phyloP scores from a whole-genome alignment of 2,113 vertebrate species.

The Erpornis zantholeuca region DNA sequence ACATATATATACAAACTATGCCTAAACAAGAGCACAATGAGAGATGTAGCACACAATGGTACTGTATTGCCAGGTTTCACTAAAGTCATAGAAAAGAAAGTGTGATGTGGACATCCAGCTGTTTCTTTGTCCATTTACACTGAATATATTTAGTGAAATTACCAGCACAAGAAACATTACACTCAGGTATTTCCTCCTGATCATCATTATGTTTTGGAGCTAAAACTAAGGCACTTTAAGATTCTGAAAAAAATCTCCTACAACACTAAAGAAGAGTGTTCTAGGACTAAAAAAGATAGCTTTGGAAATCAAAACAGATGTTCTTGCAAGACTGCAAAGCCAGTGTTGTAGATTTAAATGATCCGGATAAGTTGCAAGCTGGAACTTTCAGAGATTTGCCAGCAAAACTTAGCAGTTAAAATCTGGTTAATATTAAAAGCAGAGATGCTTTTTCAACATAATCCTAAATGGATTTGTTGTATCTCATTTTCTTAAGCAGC shows the following conservation, averaged over 20 bases:
- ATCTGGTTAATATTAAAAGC: constrained; percentile 58
- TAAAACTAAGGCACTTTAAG: not conserved
- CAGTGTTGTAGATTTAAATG: constrained; percentile 20
- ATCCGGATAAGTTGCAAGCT: constrained; percentile 23
- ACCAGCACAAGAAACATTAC: not conserved
- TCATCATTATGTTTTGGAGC: not conserved
- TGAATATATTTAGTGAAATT: not conserved
- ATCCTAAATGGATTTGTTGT: constrained; percentile 52
- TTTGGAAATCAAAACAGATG: constrained; percentile 42
- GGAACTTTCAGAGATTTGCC: constrained; percentile 49
- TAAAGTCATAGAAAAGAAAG: not conserved
- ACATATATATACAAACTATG: not conserved
- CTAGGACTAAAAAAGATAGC: constrained; percentile 2
- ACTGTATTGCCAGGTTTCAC: not conserved
- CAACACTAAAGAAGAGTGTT: not conserved
- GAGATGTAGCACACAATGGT: fast-evolving
- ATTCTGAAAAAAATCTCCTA: not conserved
- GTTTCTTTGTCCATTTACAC: not conserved
- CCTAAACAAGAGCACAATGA: not conserved
- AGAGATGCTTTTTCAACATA: constrained; percentile 39
- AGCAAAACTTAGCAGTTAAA: constrained; percentile 44
- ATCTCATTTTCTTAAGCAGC: constrained; percentile 25
- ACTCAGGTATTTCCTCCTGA: not conserved
- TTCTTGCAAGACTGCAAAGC: constrained; percentile 26
- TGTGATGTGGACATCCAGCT: not conserved